These are phyloP conservation scores for Diabrotica virgifera DNA, from an alignment of 1,140 invertebrate genomes.

Conservation along the genomic window DNA sequence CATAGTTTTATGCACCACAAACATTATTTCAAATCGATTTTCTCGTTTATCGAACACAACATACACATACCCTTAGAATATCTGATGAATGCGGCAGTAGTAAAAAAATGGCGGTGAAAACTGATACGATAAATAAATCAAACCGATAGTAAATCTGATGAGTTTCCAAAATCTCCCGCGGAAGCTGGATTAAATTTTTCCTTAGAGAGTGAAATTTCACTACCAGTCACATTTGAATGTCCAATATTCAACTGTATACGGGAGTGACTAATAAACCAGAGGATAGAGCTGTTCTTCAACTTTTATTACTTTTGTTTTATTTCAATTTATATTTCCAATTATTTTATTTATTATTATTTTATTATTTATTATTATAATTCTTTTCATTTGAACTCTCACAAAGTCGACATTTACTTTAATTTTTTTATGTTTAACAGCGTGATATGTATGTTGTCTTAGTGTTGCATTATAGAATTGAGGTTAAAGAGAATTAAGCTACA, in stretches of 20 bases:
- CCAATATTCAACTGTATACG: not conserved
- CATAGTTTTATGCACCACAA: too few relatives aligned
- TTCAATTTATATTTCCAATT: not conserved
- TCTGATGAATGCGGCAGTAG: too few relatives aligned
- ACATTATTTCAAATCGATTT: too few relatives aligned
- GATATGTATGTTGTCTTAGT: too few relatives aligned
- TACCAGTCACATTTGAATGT: not conserved
- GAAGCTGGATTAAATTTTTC: not conserved
- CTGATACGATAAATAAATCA: not conserved
- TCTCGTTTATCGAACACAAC: too few relatives aligned
- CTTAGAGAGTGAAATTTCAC: not conserved
- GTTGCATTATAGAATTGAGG: too few relatives aligned
- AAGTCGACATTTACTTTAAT: too few relatives aligned
- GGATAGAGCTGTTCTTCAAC: not conserved
- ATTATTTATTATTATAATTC: not conserved
- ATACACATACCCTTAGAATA: too few relatives aligned
- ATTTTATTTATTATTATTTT: not conserved
- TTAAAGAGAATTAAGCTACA: too few relatives aligned
- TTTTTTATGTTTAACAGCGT: too few relatives aligned
- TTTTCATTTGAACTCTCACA: too few relatives aligned
- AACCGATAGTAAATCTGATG: not conserved
- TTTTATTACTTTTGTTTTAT: not conserved
- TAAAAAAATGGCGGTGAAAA: not conserved
- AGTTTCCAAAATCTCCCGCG: conserved; percentile 1
- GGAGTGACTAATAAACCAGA: not conserved